Evolutionary conservation across 2,797 vertebrate genomes (phyloP), one percentile per base, ranked within the genome.

Genomic region (Acanthis flammea): DNA sequence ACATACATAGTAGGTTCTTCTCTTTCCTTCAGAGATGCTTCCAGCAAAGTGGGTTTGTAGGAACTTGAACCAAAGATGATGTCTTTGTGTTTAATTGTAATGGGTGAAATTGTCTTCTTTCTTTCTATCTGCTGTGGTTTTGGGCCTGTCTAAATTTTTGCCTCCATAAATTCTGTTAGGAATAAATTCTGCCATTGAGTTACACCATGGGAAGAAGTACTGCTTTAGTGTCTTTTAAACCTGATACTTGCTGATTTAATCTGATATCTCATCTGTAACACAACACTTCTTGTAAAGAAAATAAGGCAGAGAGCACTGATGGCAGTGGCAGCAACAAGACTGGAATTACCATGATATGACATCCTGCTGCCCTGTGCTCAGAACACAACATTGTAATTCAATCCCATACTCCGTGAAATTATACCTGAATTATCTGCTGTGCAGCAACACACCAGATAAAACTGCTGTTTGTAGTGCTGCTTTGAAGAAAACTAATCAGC

Each of bases 151-250:
- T 82, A 63, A 39, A 55, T 60, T 75, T 62, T 85, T 63, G 17
- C 10, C 6, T 85, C 10, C 15, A 3, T 57, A 57, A 57, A 65
- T 81, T 63, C 18, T 28, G 2, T 13, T 61, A 61, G 54, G 33
- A 78, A 11, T 82, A 68, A 87, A 65, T 75, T 54, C 19, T 82
- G 10, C 42, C 2, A 1, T 23, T 53, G 35, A 75, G 39, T 72
- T 79, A n/a, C 2, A 10, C 30, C 24, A 14, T 54, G 5, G 50
- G 44, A 79, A 72, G 50, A 73, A 71, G 5, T 48, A 6, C 13
- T 61, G 7, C 11, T 57, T 61, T 53, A 78, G 8, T 89, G 8
- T 89, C 41, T 87, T 94, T 76, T 78, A 88, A 65, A 79, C 19
- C 21, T 76, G 30, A 75, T 61, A 50, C 7, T 67, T 81, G 33